Conservation (phyloP, 1,140 invertebrate genomes). For the Odontomachus brunneus region DNA sequence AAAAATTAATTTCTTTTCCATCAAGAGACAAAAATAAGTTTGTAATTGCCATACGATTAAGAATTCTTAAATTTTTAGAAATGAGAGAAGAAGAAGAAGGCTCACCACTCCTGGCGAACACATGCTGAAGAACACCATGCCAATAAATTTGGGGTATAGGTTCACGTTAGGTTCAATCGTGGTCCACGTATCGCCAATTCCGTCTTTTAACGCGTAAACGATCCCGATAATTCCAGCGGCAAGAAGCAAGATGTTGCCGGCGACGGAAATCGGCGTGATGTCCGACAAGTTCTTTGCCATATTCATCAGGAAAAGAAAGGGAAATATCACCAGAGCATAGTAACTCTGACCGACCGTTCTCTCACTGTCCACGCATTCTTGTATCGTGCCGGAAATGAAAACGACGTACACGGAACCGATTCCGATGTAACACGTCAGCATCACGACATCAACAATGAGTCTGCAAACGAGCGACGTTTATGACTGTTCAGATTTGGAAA, state of each 20-base stretch:
- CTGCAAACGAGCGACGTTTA: conserved; percentile 49
- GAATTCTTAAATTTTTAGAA: neutral
- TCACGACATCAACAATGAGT: conserved; percentile 63
- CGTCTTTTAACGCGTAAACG: conserved; percentile 72
- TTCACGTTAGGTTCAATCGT: conserved; percentile 45
- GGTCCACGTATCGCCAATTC: conserved; percentile 63
- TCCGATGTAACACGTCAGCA: conserved; percentile 72
- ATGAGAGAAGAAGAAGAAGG: conserved; percentile 3
- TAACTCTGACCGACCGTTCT: conserved; percentile 62
- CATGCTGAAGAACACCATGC: conserved; percentile 74
- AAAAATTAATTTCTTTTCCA: neutral
- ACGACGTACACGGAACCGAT: conserved; percentile 75
- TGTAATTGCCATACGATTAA: neutral
- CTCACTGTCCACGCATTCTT: conserved; percentile 65
- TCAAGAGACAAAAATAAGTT: neutral
- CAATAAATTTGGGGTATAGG: conserved; percentile 74
- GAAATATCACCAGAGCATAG: conserved; percentile 71
- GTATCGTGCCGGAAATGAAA: conserved; percentile 69
- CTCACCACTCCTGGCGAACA: conserved; percentile 74
- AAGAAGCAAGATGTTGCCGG: conserved; percentile 67
- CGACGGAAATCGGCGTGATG: conserved; percentile 66
- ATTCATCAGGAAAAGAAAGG: conserved; percentile 72
- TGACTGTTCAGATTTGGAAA: neutral
- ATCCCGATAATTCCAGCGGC: conserved; percentile 66
- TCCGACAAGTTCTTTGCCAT: conserved; percentile 63